Conservation (phyloP, 2,113 vertebrate genomes). For the Salvelinus fontinalis region DNA sequence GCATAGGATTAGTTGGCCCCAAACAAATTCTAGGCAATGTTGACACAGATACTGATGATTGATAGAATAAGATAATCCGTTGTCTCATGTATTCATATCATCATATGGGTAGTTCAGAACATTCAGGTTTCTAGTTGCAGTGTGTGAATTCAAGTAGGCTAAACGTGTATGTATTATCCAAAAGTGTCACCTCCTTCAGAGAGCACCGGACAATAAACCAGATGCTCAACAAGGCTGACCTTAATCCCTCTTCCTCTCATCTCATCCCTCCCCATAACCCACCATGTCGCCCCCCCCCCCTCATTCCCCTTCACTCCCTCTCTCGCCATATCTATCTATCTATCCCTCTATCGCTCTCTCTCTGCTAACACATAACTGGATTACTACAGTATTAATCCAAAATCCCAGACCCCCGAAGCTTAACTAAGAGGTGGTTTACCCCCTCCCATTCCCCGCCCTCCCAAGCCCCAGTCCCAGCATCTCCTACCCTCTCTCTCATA, state of each 20-base stretch:
- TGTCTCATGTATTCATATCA: background rate
- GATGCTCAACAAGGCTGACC: conserved; percentile 73
- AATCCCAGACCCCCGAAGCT: conserved; percentile 42
- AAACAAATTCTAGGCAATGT: background rate
- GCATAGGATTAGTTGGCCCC: background rate
- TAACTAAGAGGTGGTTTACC: conserved; percentile 37
- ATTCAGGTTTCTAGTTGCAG: background rate
- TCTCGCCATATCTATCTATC: conserved; percentile 41
- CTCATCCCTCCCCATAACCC: conserved; percentile 40
- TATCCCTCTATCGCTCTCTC: conserved; percentile 42
- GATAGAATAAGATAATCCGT: conserved; percentile 12
- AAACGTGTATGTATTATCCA: conserved; percentile 50
- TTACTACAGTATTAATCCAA: conserved; percentile 67
- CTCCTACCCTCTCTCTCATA: background rate
- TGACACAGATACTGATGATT: background rate
- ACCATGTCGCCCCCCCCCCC: conserved; percentile 18
- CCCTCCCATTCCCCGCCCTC: background rate
- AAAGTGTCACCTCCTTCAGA: conserved; percentile 26
- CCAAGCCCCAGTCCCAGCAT: background rate
- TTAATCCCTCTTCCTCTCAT: conserved; percentile 66
- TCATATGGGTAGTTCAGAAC: background rate
- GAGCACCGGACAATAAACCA: conserved; percentile 53
- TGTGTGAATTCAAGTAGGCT: background rate
- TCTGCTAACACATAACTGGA: conserved; percentile 51
- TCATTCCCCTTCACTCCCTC: conserved; percentile 18